Conservation (phyloP, 2,113 vertebrate genomes). For the Psittacus erithacus region DNA sequence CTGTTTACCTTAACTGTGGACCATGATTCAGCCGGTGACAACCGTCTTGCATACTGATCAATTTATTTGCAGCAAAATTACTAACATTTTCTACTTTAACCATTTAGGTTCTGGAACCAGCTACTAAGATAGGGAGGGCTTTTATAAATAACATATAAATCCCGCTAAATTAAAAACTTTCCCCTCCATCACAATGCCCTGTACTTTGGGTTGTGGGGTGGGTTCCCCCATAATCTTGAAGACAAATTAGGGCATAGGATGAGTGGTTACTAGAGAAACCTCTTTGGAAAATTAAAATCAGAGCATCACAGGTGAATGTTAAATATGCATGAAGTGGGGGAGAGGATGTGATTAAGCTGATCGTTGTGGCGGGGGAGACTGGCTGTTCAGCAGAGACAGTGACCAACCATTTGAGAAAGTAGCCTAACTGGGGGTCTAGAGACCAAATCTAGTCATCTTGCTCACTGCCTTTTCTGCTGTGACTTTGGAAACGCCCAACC, state of each 20-base stretch:
- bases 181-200: background rate
- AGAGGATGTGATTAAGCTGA: background rate
- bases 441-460: background rate
- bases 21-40: constrained; percentile 80
- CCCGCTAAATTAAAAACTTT: background rate
- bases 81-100: constrained; percentile 70
- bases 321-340: background rate
- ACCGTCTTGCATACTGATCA: constrained; percentile 83
- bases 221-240: background rate
- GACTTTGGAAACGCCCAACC: background rate
- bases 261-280: constrained; percentile 11
- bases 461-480: background rate
- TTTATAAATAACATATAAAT: background rate
- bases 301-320: constrained; percentile 13
- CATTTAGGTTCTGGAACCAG: constrained; percentile 68
- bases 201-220: background rate
- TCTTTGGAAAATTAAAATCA: background rate
- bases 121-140: background rate
- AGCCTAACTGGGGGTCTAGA: background rate
- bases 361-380: background rate
- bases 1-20: constrained; percentile 83
- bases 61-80: constrained; percentile 77
- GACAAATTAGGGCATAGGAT: background rate
- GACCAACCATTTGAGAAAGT: background rate
- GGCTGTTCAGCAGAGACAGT: background rate